Percentiles rank a stretch among this genome's conserved stretches.
These are phyloP conservation scores for Sericinus montela DNA, from an alignment of 2,888 invertebrate species.

Conservation along the genomic window DNA sequence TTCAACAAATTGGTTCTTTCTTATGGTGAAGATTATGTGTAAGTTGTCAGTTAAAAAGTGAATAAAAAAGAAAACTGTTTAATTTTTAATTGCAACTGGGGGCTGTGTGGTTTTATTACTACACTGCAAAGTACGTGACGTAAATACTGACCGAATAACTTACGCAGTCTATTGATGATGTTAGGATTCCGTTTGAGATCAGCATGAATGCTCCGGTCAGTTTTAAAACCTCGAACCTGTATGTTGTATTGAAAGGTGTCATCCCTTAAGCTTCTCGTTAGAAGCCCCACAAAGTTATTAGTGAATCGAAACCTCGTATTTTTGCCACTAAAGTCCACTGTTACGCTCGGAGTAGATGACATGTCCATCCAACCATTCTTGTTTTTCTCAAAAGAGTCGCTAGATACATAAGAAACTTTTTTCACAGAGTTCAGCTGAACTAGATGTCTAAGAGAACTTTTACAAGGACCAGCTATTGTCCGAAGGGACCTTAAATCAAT, in stretches of 20 bases:
- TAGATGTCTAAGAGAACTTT: slow-evolving; percentile 29
- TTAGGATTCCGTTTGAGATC: slow-evolving; percentile 86
- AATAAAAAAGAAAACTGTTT: no score
- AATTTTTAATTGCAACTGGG: no score
- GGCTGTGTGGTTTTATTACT: no score
- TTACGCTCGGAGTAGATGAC: slow-evolving; percentile 35
- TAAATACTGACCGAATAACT: slow-evolving; percentile 63
- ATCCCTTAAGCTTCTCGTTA: slow-evolving; percentile 37
- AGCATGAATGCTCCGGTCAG: slow-evolving; percentile 84
- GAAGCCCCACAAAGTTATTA: slow-evolving; percentile 48
- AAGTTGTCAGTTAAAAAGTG: no score
- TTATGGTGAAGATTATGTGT: no score
- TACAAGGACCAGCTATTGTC: slow-evolving; percentile 35
- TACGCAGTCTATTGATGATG: slow-evolving; percentile 82
- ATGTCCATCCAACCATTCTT: slow-evolving; percentile 55
- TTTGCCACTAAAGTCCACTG: slow-evolving; percentile 41
- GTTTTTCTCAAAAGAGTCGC: slow-evolving; percentile 60
- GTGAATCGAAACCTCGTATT: slow-evolving; percentile 46
- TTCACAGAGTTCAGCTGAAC: slow-evolving; percentile 39
- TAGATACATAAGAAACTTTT: slow-evolving; percentile 60
- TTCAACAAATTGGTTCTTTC: no score
- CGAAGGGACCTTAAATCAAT: slow-evolving; percentile 48
- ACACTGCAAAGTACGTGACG: slow-evolving; percentile 20
- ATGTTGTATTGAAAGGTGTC: slow-evolving; percentile 51
- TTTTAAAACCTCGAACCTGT: slow-evolving; percentile 88